Evolutionary conservation across 2,797 vertebrate species (phyloP), one percentile per base, ranked within the genome.

Genomic region (Labroides dimidiatus): DNA sequence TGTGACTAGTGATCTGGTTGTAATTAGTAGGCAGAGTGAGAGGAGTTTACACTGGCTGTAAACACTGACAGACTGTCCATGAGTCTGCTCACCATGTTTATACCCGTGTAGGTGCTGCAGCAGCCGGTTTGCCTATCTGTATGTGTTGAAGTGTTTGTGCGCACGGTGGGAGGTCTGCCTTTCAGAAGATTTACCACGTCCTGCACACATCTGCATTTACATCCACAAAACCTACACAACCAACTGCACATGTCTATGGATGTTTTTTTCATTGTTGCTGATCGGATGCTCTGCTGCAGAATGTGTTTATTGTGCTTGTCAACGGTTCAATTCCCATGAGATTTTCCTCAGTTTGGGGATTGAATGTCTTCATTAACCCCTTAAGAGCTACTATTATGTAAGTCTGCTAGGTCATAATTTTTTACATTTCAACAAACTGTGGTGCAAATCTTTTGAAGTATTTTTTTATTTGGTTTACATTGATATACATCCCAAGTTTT

Each of bases 11-110:
- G 47, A 71, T 79, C 79, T 92, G 88, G 52, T 87, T 89, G 55
- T 69, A 88, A 90, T 92, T 91, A 87, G 68, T 50, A 72, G 69
- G 47, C 59, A 0, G 4, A 77, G 71, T 64, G 45, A 79, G 77
- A 81, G 60, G 47, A 89, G 90, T 93, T 92, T 92, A 91, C 54
- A 67, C 47, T 48, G 0, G 8, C 60, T 64, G 64, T 90, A 93
- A 93, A 93, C 90, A 89, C 69, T 72, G 23, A 71, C 72, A 83
- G 71, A 45, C 30, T 27, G 58, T 74, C 77, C 75, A 58, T 69
- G 70, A 62, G 56, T 69, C 69, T 81, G 55, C 44, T 69, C 63
- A 19, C 58, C 30, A 33, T 90, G 88, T 90, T 90, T 89, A 86
- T 65, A 78, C 3, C 54, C 67, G 37, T 78, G 61, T 78, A 79